These are phyloP conservation scores for Pteromalus puparum DNA, from an alignment of 1,140 invertebrate species.

Conservation along the genomic window DNA sequence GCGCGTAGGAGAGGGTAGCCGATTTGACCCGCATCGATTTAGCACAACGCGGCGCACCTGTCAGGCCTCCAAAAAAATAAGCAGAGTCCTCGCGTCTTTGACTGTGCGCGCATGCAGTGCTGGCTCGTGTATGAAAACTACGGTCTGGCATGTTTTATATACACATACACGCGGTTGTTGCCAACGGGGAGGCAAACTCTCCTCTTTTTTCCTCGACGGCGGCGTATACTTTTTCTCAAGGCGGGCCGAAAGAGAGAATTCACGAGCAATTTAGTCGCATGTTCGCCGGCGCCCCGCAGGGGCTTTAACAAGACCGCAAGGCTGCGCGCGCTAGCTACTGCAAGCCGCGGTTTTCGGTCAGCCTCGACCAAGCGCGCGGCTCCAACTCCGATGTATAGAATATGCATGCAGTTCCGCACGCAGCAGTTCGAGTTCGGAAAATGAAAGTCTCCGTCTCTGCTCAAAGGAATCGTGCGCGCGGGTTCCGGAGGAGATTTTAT, in stretches of 20 bases:
- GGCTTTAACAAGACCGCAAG: slow-evolving; percentile 44
- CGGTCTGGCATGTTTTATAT: background rate
- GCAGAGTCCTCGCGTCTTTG: background rate
- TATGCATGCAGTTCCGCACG: background rate
- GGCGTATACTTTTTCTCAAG: background rate
- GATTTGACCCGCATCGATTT: slow-evolving; percentile 12
- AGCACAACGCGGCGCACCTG: background rate
- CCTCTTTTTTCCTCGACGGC: background rate
- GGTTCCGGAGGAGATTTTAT: too few species aligned
- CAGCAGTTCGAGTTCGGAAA: background rate
- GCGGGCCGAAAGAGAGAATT: slow-evolving; percentile 30
- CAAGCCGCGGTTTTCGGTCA: slow-evolving; percentile 36
- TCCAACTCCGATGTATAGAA: background rate
- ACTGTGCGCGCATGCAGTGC: background rate
- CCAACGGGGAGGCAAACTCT: background rate
- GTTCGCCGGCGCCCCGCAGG: background rate
- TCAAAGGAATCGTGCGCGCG: background rate
- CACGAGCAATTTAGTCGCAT: slow-evolving; percentile 47
- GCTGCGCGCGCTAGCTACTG: background rate
- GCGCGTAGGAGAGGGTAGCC: background rate
- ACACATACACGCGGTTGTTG: background rate
- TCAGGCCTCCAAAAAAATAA: background rate
- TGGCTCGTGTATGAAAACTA: background rate
- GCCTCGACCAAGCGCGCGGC: background rate
- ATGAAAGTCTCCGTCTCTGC: background rate